phyloP scores from a whole-genome alignment of 1,140 invertebrate genomes.

The Brachionus rotundiformis region DNA sequence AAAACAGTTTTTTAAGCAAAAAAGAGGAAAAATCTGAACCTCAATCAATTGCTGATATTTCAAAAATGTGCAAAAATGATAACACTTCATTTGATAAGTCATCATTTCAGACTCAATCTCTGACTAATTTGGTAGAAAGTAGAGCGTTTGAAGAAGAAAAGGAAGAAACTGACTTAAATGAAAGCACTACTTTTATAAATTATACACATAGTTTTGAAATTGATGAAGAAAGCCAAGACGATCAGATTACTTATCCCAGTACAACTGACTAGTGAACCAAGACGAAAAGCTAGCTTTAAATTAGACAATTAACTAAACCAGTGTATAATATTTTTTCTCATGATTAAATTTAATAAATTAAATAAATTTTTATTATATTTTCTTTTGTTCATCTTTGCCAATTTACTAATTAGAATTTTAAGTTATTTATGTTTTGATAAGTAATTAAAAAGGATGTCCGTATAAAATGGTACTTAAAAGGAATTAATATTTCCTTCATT shows the following conservation, averaged over 20 bases:
- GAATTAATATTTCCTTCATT: background rate
- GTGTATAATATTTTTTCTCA: conserved; percentile 1
- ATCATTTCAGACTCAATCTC: background rate
- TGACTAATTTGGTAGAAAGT: conserved; percentile 23
- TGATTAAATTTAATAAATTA: background rate
- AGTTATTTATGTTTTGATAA: background rate
- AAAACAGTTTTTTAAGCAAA: background rate
- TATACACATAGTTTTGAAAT: conserved; percentile 48
- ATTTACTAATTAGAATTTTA: no score
- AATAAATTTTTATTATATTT: background rate
- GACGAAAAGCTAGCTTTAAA: background rate
- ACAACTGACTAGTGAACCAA: conserved; percentile 5
- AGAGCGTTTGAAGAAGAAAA: conserved; percentile 11
- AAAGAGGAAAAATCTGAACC: background rate
- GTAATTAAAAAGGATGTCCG: background rate
- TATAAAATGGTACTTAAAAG: background rate
- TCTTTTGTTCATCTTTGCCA: background rate
- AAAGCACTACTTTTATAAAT: conserved; percentile 43
- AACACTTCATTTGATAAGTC: conserved; percentile 14
- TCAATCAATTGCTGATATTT: background rate
- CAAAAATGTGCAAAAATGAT: conserved; percentile 5
- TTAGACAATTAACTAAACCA: background rate
- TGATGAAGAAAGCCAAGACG: conserved; percentile 13
- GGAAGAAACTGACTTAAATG: background rate
- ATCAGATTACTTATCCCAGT: conserved; percentile 15